Percentiles rank a stretch among this genome's conserved stretches.
phyloP scores from a whole-genome alignment of 2,113 vertebrate genomes.

The Hemiprocne comata region DNA sequence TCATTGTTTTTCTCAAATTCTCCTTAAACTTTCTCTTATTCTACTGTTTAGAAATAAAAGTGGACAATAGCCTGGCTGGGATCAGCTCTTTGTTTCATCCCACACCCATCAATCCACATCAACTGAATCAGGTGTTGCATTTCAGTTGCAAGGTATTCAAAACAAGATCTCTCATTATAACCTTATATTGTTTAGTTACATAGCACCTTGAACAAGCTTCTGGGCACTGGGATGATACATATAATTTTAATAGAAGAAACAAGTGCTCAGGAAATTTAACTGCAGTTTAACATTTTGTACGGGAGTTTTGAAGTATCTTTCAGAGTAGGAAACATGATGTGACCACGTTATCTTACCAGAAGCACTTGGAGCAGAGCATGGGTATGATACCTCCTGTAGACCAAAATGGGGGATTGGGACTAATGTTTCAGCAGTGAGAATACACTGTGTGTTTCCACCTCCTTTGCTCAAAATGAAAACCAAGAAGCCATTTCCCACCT shows the following conservation, averaged over 20 bases:
- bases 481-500: not conserved
- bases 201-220: not conserved
- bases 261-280: not conserved
- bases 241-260: not conserved
- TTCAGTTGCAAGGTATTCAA: not conserved
- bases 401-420: not conserved
- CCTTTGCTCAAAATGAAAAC: not conserved
- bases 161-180: not conserved
- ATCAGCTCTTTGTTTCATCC: not conserved
- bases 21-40: not conserved
- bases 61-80: not conserved
- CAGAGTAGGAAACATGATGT: not conserved
- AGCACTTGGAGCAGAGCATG: not conserved
- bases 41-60: not conserved
- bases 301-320: not conserved
- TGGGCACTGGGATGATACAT: not conserved
- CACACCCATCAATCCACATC: not conserved
- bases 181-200: not conserved
- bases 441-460: not conserved
- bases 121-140: not conserved
- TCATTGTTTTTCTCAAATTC: not conserved
- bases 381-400: not conserved
- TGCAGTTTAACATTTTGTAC: not conserved
- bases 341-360: not conserved
- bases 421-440: not conserved